Conservation (phyloP, 2,888 invertebrate species). For the Geophilus truncorum region DNA sequence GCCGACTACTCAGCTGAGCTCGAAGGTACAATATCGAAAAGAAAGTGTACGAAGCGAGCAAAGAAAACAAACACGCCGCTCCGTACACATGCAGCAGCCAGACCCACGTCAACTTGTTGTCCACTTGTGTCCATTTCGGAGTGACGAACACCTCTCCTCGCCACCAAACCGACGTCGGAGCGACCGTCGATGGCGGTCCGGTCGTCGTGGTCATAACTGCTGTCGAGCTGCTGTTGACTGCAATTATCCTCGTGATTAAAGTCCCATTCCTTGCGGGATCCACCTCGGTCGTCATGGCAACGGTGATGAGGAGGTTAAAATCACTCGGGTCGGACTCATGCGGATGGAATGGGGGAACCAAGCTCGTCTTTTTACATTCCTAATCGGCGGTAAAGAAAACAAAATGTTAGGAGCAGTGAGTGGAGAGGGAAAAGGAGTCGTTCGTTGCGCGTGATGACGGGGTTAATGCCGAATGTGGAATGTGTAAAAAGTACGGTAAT, state of each 20-base stretch:
- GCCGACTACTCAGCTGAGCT: constrained; percentile 54
- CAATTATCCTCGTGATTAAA: no score
- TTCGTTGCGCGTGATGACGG: background rate
- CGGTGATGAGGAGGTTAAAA: background rate
- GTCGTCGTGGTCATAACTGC: background rate
- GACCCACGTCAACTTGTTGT: constrained; percentile 50
- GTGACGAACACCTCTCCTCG: constrained; percentile 38
- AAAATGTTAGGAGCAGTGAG: background rate
- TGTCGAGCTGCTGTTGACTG: background rate
- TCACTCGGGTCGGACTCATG: background rate
- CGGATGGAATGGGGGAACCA: background rate
- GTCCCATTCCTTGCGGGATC: background rate
- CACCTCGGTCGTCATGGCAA: background rate
- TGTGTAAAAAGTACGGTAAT: background rate
- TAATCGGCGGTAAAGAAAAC: background rate
- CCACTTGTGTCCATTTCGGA: constrained; percentile 47
- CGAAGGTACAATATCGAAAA: constrained; percentile 56
- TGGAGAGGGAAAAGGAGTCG: background rate
- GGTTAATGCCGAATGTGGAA: background rate
- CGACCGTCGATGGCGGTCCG: no score
- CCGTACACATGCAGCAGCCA: constrained; percentile 57
- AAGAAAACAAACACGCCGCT: constrained; percentile 55
- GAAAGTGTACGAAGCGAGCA: constrained; percentile 56
- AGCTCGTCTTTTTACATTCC: background rate
- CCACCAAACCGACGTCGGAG: constrained; percentile 26